Base-by-base conservation (phyloP, 35 echinoderm and acorn worm species). In the Chiridota heheva region DNA sequence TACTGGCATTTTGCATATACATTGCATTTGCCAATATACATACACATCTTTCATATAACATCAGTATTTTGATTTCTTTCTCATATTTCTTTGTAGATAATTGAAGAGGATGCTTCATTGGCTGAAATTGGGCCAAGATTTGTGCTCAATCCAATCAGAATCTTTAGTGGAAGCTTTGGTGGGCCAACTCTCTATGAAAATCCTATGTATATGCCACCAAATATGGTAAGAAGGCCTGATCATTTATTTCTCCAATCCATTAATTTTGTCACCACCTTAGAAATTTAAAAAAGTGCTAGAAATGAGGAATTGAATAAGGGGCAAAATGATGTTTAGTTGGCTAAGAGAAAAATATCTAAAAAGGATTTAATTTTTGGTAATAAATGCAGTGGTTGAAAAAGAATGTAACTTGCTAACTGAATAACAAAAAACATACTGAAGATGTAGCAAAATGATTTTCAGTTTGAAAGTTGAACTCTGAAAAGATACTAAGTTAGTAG, bases 121-220 rank as follows among this genome's bases (percentile, higher is more conserved):
- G 84, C 86, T 24, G 95, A 98, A 53, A 86, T 98, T 41, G 95
- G 95, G 38, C 95, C 95, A 48, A 57, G 95, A 15, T 92, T 98
- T 61, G 84, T 84, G 20, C 73, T 98, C 42, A 98, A 98, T 36
- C 85, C 86, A 15, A 89, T 98, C 60, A 91, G 81, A 75, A 86
- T 98, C 32, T 98, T 98, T 77, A 64, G 69, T 46, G 95, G 89
- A 20, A 92, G 95, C 57, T 88, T 98, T 81, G 81, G 84, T 76
- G 89, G 95, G 30, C 93, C 84, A 61, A 83, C 72, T 16, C 73
- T 97, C 46, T 97, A 88, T 75, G 93, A 97, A 47, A 97, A 97
- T 42, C 80, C 93, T 33, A 58, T 87, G 32, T 97, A 97, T 80
- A 63, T 88, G 16, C 88, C 93, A 42, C 93, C 93, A 60, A 97